Percentiles rank a stretch among this genome's conserved stretches.
Evolutionary conservation across 1,140 invertebrate species (phyloP).

Genomic region (Micrasema longulum): DNA sequence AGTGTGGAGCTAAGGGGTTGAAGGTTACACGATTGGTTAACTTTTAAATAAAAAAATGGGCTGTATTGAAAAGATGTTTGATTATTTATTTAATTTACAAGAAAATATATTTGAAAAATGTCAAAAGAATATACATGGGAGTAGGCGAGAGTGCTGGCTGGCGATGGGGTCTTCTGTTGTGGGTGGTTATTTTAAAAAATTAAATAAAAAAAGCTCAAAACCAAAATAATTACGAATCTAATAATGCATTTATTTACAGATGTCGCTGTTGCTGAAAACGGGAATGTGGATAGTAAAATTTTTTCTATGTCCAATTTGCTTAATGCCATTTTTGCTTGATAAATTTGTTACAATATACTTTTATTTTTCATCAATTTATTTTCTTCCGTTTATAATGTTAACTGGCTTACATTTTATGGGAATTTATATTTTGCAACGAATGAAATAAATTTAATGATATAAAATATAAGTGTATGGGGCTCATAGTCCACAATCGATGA

Average conservation of each 20-base stretch:
- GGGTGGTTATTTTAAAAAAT: neutral
- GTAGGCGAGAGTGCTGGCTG: too few species aligned
- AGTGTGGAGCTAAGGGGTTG: too few species aligned
- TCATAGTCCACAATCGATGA: too few species aligned
- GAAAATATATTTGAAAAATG: too few species aligned
- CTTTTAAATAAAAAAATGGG: too few species aligned
- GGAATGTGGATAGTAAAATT: slow-evolving; percentile 17
- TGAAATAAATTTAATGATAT: too few species aligned
- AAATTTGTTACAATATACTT: neutral
- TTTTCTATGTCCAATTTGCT: slow-evolving; percentile 1
- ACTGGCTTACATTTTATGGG: neutral
- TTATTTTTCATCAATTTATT: slow-evolving; percentile 13
- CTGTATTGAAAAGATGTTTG: too few species aligned
- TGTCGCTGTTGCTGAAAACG: neutral
- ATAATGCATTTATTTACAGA: slow-evolving; percentile 23
- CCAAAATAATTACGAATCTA: too few species aligned
- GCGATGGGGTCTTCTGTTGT: neutral
- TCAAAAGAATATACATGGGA: neutral
- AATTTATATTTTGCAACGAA: too few species aligned
- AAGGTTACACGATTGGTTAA: too few species aligned
- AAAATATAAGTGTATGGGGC: too few species aligned
- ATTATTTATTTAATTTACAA: too few species aligned
- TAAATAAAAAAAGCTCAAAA: neutral
- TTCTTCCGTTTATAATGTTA: neutral
- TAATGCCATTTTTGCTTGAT: slow-evolving; percentile 15